A percentile compares a stretch with the other conserved stretches of the same genome.
Conservation (phyloP, 2,797 vertebrate genomes). For the Heteromormyrus szaboi region DNA sequence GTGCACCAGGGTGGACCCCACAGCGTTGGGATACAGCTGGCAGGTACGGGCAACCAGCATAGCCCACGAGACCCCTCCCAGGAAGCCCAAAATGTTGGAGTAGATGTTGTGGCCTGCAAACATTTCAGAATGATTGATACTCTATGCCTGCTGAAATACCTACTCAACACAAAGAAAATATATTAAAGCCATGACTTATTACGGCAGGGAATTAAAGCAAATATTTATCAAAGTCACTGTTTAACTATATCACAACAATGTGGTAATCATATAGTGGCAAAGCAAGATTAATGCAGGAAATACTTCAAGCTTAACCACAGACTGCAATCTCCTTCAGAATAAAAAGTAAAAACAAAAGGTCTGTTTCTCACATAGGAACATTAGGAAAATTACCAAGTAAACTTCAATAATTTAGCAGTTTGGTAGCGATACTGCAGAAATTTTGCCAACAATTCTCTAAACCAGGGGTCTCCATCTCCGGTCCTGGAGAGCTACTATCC, state of each 20-base stretch:
- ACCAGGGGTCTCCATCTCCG: neutral
- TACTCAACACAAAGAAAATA: neutral
- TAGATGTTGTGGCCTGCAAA: slow-evolving; percentile 94
- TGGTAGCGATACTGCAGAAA: neutral
- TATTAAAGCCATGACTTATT: neutral
- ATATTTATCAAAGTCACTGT: neutral
- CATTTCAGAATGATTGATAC: neutral
- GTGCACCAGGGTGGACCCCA: slow-evolving; percentile 95
- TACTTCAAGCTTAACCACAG: neutral
- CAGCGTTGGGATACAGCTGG: slow-evolving; percentile 97
- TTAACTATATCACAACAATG: neutral
- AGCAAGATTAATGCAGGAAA: neutral
- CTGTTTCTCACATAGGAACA: neutral
- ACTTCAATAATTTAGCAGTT: neutral
- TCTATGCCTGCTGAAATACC: neutral
- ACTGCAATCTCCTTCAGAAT: neutral
- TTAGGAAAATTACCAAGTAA: neutral
- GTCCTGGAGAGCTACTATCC: too few relatives aligned
- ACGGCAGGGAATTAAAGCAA: neutral
- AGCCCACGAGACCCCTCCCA: slow-evolving; percentile 97
- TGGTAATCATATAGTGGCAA: neutral
- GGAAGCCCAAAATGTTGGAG: slow-evolving; percentile 97
- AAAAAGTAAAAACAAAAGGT: neutral
- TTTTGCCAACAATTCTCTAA: neutral
- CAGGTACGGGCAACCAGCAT: slow-evolving; percentile 98